Percentiles rank a stretch among this genome's conserved stretches.
Conservation (phyloP, 2,888 invertebrate genomes). For the Lasioglossum figueresi region DNA sequence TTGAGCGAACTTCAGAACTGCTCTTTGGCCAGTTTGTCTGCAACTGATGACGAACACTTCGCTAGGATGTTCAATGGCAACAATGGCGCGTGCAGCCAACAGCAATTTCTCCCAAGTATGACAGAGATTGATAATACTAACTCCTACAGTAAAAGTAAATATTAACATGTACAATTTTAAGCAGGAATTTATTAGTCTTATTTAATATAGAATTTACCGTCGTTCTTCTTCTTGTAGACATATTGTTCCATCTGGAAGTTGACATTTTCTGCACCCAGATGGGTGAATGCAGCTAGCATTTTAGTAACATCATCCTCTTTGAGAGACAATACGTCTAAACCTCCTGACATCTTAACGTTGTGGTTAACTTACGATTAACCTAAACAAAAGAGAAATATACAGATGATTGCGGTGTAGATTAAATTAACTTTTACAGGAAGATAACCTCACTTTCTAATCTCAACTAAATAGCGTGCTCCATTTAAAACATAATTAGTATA, state of each 20-base stretch:
- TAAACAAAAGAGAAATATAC: slow-evolving; percentile 71
- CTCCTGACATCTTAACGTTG: slow-evolving; percentile 99
- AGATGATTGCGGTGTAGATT: neutral
- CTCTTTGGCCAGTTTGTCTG: slow-evolving; percentile 97
- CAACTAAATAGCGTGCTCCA: neutral
- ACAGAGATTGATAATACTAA: slow-evolving; percentile 97
- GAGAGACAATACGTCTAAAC: slow-evolving; percentile 93
- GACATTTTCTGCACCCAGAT: slow-evolving; percentile 96
- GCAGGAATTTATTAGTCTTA: neutral
- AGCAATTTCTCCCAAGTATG: slow-evolving; percentile 99
- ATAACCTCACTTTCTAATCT: slow-evolving; percentile 26
- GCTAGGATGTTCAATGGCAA: slow-evolving; percentile 98
- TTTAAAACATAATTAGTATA: neutral
- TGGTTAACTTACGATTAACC: slow-evolving; percentile 89
- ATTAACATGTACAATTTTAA: neutral
- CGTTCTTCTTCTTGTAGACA: slow-evolving; percentile 96
- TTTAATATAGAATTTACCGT: slow-evolving; percentile 85
- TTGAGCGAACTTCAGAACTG: slow-evolving; percentile 98
- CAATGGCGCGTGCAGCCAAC: slow-evolving; percentile 98
- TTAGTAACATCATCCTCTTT: slow-evolving; percentile 99
- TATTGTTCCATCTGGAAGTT: slow-evolving; percentile 99
- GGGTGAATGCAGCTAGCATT: slow-evolving; percentile 97
- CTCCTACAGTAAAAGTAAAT: slow-evolving; percentile 85
- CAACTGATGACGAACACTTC: slow-evolving; percentile 99
- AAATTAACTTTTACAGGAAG: neutral